These are phyloP conservation scores for Dryomyza anilis DNA, from an alignment of 2,888 invertebrate genomes.

Conservation along the genomic window DNA sequence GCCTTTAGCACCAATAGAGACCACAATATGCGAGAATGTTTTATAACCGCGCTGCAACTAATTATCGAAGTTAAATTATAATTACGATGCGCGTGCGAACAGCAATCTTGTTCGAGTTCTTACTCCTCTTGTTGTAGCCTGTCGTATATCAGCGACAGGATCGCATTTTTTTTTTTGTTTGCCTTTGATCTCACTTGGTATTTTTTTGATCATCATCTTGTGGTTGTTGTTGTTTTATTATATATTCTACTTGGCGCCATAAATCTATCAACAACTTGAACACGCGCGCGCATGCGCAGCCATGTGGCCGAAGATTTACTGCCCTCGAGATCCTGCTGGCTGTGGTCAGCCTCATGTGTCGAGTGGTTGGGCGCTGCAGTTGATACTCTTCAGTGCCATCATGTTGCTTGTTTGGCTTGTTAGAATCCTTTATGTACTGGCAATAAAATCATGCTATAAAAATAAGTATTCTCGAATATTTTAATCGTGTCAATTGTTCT, in stretches of 20 bases:
- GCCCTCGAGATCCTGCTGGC: slow-evolving; percentile 11
- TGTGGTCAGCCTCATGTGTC: background rate
- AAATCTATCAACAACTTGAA: slow-evolving; percentile 24
- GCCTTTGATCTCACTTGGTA: background rate
- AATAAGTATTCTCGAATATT: too few species aligned
- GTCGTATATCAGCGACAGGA: background rate
- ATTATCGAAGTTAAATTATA: slow-evolving; percentile 57
- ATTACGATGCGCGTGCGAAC: slow-evolving; percentile 42
- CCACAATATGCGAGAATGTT: slow-evolving; percentile 36
- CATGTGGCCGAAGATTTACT: slow-evolving; percentile 20
- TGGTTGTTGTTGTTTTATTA: background rate
- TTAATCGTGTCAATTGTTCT: too few species aligned
- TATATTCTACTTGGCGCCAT: slow-evolving; percentile 20
- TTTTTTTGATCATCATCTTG: background rate
- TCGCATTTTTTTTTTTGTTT: background rate
- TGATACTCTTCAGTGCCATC: background rate
- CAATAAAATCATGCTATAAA: slow-evolving; percentile 14
- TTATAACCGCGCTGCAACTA: slow-evolving; percentile 56
- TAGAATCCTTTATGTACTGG: background rate
- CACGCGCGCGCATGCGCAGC: slow-evolving; percentile 25
- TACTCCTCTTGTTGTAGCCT: background rate
- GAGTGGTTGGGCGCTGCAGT: slow-evolving; percentile 7
- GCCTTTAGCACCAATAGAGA: background rate
- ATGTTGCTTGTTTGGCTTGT: background rate
- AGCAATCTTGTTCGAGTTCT: slow-evolving; percentile 10